phyloP scores from a whole-genome alignment of 2,888 invertebrate species.

The Heliconius ismenius region DNA sequence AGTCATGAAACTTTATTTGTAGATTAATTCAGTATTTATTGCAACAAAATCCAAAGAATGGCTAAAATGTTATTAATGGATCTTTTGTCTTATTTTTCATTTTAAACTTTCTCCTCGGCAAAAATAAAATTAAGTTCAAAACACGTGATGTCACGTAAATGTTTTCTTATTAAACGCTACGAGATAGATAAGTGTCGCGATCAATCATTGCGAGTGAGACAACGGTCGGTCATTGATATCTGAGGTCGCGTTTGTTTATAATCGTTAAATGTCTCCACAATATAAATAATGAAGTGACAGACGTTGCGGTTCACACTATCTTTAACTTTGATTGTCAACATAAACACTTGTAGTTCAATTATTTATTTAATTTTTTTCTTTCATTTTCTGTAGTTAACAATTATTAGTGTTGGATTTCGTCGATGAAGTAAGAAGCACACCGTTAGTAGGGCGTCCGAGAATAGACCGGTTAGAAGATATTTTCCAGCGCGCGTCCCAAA shows the following conservation, averaged over 20 bases:
- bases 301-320: constrained; percentile 20
- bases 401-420: constrained; percentile 45
- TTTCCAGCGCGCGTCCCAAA: constrained; percentile 76
- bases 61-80: background rate
- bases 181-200: constrained; percentile 23
- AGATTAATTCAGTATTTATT: background rate
- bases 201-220: constrained; percentile 33
- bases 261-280: constrained; percentile 27
- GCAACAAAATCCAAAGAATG: background rate
- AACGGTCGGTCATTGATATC: constrained; percentile 38
- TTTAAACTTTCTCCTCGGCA: background rate
- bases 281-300: constrained; percentile 33
- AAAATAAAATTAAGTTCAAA: background rate
- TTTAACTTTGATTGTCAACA: constrained; percentile 5
- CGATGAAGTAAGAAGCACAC: constrained; percentile 55
- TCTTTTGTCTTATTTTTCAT: background rate
- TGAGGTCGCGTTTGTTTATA: constrained; percentile 37
- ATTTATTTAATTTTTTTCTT: background rate
- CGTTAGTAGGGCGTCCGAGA: constrained; percentile 74
- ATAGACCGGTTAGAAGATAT: constrained; percentile 71
- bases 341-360: constrained; percentile 9
- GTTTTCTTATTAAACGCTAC: constrained; percentile 17
- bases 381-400: background rate
- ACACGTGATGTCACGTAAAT: constrained; percentile 22
- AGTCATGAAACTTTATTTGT: background rate